A percentile compares a stretch with the other conserved stretches of the same genome.
Evolutionary conservation across 2,888 invertebrate genomes (phyloP).

Genomic region (Steromphala cineraria): DNA sequence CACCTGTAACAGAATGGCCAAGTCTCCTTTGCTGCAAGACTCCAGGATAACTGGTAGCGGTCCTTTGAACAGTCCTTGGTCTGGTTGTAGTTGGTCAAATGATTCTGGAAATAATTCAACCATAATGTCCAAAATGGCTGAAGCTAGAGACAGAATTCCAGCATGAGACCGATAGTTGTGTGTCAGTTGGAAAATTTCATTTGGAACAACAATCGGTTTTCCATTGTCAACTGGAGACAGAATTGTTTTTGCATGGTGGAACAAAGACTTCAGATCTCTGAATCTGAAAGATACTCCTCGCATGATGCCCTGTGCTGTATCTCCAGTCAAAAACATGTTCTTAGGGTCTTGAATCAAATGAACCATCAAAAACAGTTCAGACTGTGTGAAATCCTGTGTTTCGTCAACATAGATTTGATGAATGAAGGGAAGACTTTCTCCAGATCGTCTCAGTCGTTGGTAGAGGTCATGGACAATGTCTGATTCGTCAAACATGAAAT

Average conservation of each 20-base stretch:
- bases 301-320: conserved; percentile 66
- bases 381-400: conserved; percentile 66
- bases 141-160: conserved; percentile 65
- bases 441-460: conserved; percentile 21
- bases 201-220: conserved; percentile 29
- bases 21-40: conserved; percentile 54
- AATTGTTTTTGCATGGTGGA: conserved; percentile 39
- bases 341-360: conserved; percentile 58
- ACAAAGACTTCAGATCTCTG: conserved; percentile 37
- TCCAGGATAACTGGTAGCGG: conserved; percentile 66
- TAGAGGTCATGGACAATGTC: conserved; percentile 40
- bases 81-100: conserved; percentile 65
- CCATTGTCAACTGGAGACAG: conserved; percentile 47
- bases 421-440: conserved; percentile 13
- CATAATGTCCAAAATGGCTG: conserved; percentile 64
- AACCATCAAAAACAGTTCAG: conserved; percentile 58
- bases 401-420: conserved; percentile 62
- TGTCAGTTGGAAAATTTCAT: conserved; percentile 57
- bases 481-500: conserved; percentile 39
- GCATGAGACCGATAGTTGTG: conserved; percentile 69
- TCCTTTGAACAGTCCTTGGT: conserved; percentile 66
- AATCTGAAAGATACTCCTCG: conserved; percentile 59
- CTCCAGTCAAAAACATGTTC: conserved; percentile 60
- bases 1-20: conserved; percentile 36
- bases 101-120: conserved; percentile 67